Base-by-base conservation (phyloP, 2,888 invertebrate species). In the Halocaridina rubra region DNA sequence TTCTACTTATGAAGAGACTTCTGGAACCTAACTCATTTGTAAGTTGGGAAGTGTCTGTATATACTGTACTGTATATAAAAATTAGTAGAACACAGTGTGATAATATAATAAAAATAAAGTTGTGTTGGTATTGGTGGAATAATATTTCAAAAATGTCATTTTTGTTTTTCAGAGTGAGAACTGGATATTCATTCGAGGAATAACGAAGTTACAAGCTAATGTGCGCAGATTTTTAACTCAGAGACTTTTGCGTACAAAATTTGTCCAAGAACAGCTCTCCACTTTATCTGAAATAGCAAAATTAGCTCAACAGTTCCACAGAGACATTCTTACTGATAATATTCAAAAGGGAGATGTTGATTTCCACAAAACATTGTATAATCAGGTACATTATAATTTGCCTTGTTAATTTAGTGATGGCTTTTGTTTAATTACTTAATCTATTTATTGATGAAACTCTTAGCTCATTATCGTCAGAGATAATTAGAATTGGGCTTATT, bases 311-410 rank as follows among this genome's bases (percentile, higher is more conserved):
- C 86, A 88, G 69, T 88, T 88, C 46, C 88, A 86, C 30, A 39
- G 79, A 5, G 88, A 88, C 33, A 88, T 88, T 29, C 74, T 88
- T 3, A 39, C 84, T 0, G 86, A 88, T 78, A 88, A 88, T 59
- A 84, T 88, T 29, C 82, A 79, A n/a, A 81, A 84, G 27, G 88
- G 86, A 13, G 88, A 88, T 33, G 75, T 88, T 5, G 81, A 86
- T 53, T 86, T 88, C 27, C 88, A 88, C 53, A 84, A 85, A 61
- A 86, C 88, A 30, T 64, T 88, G 10, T 88, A 81, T 30, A 85
- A 86, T 74, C 86, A 88, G 84, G 88, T 88, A 64, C 57, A 24
- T 16, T 19, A 53, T 46, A 53, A 16, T 46, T 27, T 16, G 16
- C 16, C 7, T 1, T 24, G 10, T 5, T 24, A 22, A 46, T 24